phyloP scores from a whole-genome alignment of 1,140 invertebrate species.

The Lepidurus couesii region DNA sequence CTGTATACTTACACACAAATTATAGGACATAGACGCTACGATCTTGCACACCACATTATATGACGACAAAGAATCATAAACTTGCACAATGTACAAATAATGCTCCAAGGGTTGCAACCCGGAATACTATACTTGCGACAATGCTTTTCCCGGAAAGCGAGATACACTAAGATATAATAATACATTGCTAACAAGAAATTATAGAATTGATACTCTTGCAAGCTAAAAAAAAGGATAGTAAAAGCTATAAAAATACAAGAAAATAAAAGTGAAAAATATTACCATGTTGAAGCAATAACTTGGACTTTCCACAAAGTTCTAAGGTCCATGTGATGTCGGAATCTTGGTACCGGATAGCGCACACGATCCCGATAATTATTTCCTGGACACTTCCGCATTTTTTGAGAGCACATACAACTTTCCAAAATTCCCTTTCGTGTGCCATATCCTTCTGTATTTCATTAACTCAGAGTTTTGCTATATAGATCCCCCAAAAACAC shows the following conservation, averaged over 20 bases:
- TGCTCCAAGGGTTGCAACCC: too few species aligned
- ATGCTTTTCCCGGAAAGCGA: too few species aligned
- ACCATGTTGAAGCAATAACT: not conserved
- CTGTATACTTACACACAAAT: too few species aligned
- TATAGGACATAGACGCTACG: too few species aligned
- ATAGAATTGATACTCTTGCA: not conserved
- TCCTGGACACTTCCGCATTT: constrained; percentile 17
- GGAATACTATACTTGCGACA: too few species aligned
- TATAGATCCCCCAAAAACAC: not conserved
- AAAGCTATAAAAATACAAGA: not conserved
- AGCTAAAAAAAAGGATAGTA: not conserved
- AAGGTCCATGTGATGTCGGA: not conserved
- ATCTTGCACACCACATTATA: too few species aligned
- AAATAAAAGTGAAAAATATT: too few species aligned
- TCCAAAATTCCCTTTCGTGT: not conserved
- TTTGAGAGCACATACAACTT: not conserved
- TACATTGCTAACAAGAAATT: not conserved
- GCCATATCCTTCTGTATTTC: constrained; percentile 9
- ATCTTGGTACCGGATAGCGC: not conserved
- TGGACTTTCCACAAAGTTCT: not conserved
- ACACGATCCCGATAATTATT: not conserved
- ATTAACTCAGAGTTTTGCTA: not conserved
- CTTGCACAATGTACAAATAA: too few species aligned
- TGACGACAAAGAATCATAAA: too few species aligned
- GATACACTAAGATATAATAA: too few species aligned